phyloP scores from a whole-genome alignment of 2,797 vertebrate genomes.

The Sorex maritimensis region DNA sequence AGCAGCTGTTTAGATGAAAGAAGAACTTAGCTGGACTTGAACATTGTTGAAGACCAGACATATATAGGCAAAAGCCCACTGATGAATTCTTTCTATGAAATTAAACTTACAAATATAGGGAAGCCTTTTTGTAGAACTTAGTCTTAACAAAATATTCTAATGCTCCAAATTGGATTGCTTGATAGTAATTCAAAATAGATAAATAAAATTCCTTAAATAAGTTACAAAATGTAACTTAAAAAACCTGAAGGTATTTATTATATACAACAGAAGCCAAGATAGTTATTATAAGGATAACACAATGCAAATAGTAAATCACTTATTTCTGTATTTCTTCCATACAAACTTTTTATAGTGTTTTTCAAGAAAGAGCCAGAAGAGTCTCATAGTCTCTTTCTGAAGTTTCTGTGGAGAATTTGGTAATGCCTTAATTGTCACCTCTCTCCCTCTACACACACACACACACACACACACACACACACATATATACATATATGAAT shows the following conservation, averaged over 20 bases:
- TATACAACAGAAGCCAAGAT: neutral
- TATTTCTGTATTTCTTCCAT: slow-evolving; percentile 6
- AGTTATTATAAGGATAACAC: slow-evolving; percentile 32
- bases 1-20: slow-evolving; percentile 66
- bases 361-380: neutral
- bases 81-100: neutral
- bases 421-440: neutral
- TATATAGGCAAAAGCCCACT: slow-evolving; percentile 38
- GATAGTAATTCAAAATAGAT: slow-evolving; percentile 17
- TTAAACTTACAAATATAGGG: neutral
- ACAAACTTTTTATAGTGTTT: slow-evolving; percentile 25
- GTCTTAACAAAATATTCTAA: neutral
- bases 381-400: neutral
- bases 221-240: neutral
- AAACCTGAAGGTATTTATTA: neutral
- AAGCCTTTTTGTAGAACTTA: neutral
- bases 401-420: neutral
- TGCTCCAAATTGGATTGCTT: neutral
- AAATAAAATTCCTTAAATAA: slow-evolving; percentile 43
- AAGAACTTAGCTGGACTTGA: slow-evolving; percentile 70
- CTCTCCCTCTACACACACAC: neutral
- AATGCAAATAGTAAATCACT: neutral
- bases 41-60: slow-evolving; percentile 53
- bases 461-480: too few species aligned
- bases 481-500: neutral